Percentiles rank a stretch among this genome's conserved stretches.
Evolutionary conservation across 2,888 invertebrate genomes (phyloP).

Genomic region (Girardia tigrina): DNA sequence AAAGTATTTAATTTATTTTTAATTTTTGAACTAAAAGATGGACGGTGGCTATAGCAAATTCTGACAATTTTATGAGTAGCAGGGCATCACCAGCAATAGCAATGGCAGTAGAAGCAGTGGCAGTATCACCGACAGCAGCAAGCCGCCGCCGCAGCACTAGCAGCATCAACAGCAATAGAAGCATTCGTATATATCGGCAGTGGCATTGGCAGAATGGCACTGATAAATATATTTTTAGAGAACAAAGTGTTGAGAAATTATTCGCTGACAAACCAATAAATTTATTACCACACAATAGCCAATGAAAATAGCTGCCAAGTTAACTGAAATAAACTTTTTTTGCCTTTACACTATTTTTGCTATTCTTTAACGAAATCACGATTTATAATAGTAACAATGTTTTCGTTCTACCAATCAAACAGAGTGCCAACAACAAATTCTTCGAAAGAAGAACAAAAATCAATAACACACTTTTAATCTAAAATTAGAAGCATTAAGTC

Average conservation of each 20-base stretch:
- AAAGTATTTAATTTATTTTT: too few species aligned
- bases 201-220: too few species aligned
- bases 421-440: background rate
- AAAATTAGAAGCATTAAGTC: background rate
- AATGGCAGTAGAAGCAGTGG: too few species aligned
- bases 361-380: background rate
- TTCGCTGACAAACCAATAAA: background rate
- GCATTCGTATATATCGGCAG: too few species aligned
- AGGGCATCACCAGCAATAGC: too few species aligned
- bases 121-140: too few species aligned
- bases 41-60: too few species aligned
- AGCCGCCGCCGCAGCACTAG: too few species aligned
- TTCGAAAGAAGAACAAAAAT: background rate
- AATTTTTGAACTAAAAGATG: too few species aligned
- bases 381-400: background rate
- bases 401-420: background rate
- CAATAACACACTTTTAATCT: background rate
- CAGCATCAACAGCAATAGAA: too few species aligned
- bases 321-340: background rate
- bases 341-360: background rate
- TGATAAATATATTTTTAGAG: background rate
- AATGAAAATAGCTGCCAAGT: slow-evolving; percentile 20
- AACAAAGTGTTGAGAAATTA: background rate
- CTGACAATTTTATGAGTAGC: too few species aligned
- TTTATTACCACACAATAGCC: background rate